phyloP scores from a whole-genome alignment of 1,140 invertebrate species.

The Dolichoris vasculosae region DNA sequence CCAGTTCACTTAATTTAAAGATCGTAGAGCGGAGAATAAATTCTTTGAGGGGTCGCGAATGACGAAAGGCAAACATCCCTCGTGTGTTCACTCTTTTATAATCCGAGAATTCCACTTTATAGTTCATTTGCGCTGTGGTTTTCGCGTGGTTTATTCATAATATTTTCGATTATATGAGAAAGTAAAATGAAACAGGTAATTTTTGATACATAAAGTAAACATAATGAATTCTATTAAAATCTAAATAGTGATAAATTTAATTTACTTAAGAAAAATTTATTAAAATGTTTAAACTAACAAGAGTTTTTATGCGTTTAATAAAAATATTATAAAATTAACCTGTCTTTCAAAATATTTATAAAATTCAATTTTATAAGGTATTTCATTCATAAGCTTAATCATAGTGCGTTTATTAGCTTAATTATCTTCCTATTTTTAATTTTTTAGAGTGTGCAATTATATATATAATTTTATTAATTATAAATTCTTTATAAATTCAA shows the following conservation, averaged over 20 bases:
- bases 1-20: conserved; percentile 72
- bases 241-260: not conserved
- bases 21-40: conserved; percentile 58
- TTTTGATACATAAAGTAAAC: not conserved
- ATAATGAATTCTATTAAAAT: not conserved
- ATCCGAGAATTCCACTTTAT: conserved; percentile 69
- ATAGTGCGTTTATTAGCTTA: no score
- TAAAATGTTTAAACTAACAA: no score
- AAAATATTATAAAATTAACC: no score
- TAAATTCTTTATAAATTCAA: no score
- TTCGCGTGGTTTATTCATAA: conserved; percentile 48
- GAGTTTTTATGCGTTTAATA: no score
- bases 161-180: conserved; percentile 1
- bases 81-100: conserved; percentile 58
- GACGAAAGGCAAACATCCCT: conserved; percentile 50
- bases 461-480: no score
- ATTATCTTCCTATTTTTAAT: no score
- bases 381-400: no score
- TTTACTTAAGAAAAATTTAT: not conserved
- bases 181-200: conserved; percentile 18
- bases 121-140: conserved; percentile 68
- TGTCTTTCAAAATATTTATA: no score
- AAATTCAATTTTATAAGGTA: no score
- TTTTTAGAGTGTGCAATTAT: no score
- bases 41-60: conserved; percentile 45